These are phyloP conservation scores for Peromyscus aztecus DNA, from an alignment of 2,797 vertebrate species.

Conservation along the genomic window DNA sequence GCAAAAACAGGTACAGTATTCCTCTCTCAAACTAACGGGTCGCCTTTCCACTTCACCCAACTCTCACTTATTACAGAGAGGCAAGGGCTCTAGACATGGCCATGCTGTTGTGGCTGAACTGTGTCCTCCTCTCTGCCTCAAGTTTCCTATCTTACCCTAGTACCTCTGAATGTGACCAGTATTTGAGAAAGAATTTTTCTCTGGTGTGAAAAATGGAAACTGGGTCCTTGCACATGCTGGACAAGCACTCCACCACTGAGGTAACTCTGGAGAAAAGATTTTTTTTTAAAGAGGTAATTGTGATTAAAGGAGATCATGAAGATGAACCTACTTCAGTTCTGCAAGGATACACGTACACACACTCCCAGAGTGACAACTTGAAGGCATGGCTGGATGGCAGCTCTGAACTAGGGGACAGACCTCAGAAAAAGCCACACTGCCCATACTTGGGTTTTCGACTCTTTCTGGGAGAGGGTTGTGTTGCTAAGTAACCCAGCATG, in stretches of 20 bases:
- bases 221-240: neutral
- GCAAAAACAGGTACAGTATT: neutral
- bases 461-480: neutral
- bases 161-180: neutral
- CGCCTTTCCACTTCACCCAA: neutral
- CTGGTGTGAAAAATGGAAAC: neutral
- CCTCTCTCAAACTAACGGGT: neutral
- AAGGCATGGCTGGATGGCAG: rapidly evolving
- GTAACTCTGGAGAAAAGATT: neutral
- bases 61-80: too few relatives aligned
- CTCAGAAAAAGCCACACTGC: neutral
- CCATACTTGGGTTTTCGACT: neutral
- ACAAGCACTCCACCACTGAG: neutral
- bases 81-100: neutral
- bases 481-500: neutral
- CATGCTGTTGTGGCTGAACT: neutral
- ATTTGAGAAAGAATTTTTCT: neutral
- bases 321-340: neutral
- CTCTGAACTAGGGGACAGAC: rapidly evolving
- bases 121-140: rapidly evolving
- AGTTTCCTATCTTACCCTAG: neutral
- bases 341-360: neutral
- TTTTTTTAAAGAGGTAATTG: neutral
- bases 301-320: neutral
- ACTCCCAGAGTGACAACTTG: neutral